Percentiles rank a stretch among this genome's conserved stretches.
phyloP scores from a whole-genome alignment of 2,113 vertebrate species.

The Stigmatopora argus region DNA sequence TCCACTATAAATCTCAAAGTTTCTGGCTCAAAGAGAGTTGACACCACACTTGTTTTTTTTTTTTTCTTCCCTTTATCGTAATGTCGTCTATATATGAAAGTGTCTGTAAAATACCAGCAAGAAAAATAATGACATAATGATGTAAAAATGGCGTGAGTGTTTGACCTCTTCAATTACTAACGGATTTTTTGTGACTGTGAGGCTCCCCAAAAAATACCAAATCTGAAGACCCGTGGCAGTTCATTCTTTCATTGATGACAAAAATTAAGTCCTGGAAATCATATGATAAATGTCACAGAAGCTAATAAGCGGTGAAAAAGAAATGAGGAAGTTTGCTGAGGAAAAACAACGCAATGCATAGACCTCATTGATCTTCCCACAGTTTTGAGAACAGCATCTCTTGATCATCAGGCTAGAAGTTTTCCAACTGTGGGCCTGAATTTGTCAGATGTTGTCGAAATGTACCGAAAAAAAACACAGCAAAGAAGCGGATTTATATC shows the following conservation, averaged over 20 bases:
- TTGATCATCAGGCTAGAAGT: conserved; percentile 13
- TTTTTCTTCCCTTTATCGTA: conserved; percentile 20
- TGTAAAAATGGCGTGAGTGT: conserved; percentile 25
- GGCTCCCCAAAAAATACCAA: conserved; percentile 15
- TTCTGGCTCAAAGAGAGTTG: conserved; percentile 36
- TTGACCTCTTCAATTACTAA: conserved; percentile 25
- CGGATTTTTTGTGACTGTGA: conserved; percentile 30
- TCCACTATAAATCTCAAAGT: conserved; percentile 42
- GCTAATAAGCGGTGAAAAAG: conserved; percentile 41
- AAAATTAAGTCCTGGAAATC: neutral
- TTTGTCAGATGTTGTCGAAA: conserved; percentile 12
- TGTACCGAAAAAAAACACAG: conserved; percentile 10
- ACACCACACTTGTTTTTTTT: conserved; percentile 32
- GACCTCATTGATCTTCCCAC: conserved; percentile 29
- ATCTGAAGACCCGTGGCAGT: conserved; percentile 22
- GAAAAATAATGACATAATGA: conserved; percentile 18
- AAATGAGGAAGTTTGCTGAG: conserved; percentile 5
- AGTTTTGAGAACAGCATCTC: conserved; percentile 26
- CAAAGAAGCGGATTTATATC: neutral
- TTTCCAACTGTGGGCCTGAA: conserved; percentile 2
- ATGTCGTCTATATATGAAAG: conserved; percentile 18
- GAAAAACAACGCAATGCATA: conserved; percentile 31
- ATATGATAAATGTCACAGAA: conserved; percentile 17
- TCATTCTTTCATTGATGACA: conserved; percentile 19
- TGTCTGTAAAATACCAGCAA: neutral